Evolutionary conservation across 2,888 invertebrate genomes (phyloP), one percentile per base, ranked within the genome.

Genomic region (Sycophila texana): DNA sequence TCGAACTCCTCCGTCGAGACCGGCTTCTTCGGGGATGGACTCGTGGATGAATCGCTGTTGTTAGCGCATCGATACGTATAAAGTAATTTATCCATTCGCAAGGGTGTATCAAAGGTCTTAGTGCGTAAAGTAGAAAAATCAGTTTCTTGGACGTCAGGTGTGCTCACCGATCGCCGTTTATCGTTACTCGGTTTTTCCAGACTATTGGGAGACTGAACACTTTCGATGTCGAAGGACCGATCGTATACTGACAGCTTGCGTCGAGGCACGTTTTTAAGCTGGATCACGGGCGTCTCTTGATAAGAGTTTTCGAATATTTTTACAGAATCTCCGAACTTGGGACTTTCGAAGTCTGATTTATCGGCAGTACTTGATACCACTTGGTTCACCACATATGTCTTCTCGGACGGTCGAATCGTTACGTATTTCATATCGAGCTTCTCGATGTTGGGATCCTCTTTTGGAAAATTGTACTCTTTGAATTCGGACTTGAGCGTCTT

Each of bases 171-270:
- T 3, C 75, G 79, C 55, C 30, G 72, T 51, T 79, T 79, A 12
- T 75, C 81, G n/a, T 4, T 60, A 13, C 18, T 4, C 0, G 49
- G 3, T 4, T 5, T 55, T 10, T 18, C 39, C 0, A 67, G 30
- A 58, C 81, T 81, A 49, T 77, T 49, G 26, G 81, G 51, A 47
- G 75, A 61, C 61, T 73, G 73, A 7, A 83, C 65, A 18, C 76
- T 82, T n/a, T 85, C 83, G 5, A 87, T 75, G 51, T 88, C 87
- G 82, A 87, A 88, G 4, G 88, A 85, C 10, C 88, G 85, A 49
- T 84, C 84, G 71, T 86, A 89, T 47, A 89, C 88, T 0, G 88
- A 88, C 4, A 86, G 58, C 71, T 89, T 89, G 55, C 89, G 78
- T 57, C 83, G 85, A 1, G 88, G 87, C 4, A 75, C 18, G 20